Evolutionary conservation across 2,888 invertebrate species (phyloP), one percentile per base, ranked within the genome.

Genomic region (Sympetrum striolatum): DNA sequence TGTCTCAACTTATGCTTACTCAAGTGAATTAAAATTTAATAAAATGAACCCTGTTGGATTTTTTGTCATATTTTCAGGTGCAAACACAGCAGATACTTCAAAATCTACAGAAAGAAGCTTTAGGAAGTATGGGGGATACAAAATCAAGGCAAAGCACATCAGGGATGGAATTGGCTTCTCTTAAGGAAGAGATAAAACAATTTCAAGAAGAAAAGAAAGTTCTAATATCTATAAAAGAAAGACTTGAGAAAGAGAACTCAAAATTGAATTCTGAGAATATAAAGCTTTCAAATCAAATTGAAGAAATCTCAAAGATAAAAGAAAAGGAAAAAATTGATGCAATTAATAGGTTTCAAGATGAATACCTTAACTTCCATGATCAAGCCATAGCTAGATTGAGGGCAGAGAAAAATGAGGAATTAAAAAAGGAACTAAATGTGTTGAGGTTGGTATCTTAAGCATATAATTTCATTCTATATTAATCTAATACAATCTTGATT

Each of bases 351-450:
- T 86, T 86, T 37, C 86, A 86, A 60, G 60, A 86, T 86, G 86
- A 86, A 64, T 86, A 86, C 14, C n/a, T 86, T 10, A 86, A 60
- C 31, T 86, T 86, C 22, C 86, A 86, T 37, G 86, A 86, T 37
- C 35, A 86, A 58, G 35, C 86, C 0, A 37, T 86, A 5, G 86
- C 86, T n/a, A 86, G 37, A 37, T 58, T 86, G 10, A 60, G 60
- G 22, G 37, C 86, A 86, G 86, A 86, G 37, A 86, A 86, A 31
- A 86, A 86, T 86, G 86, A 64, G 15, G 22, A 58, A n/a, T 14
- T 86, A n/a, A 64, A 86, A 18, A 86, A 64, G 60, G 86, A 86
- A 86, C 58, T 86, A 12, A 86, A 60, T 25, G 86, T 64, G n/a
- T 64, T 86, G 31, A 86, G 86, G 86, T 86, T 44, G 6, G 10